Conservation (phyloP, 2,113 vertebrate species). For the Macaca nemestrina region DNA sequence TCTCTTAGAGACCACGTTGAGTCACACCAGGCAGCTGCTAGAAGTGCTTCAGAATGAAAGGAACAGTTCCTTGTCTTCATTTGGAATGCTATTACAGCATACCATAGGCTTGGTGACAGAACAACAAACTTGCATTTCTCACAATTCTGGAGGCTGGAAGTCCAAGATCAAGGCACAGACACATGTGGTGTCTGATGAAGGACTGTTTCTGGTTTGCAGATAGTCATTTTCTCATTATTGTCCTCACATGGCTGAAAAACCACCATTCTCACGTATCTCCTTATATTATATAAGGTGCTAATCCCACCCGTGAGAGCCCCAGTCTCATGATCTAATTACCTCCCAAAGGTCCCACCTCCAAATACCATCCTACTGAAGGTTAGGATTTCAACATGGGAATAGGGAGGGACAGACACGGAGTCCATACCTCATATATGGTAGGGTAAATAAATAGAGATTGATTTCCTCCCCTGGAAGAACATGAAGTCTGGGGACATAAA, state of each 20-base stretch:
- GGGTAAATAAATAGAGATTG: background rate
- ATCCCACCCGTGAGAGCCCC: background rate
- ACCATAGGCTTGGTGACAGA: too few relatives aligned
- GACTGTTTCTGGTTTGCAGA: background rate
- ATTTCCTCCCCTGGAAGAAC: background rate
- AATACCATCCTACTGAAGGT: background rate
- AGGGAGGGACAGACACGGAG: too few relatives aligned
- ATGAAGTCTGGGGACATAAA: background rate
- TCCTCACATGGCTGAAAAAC: background rate
- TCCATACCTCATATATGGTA: background rate
- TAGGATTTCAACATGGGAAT: background rate
- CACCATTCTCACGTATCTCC: background rate
- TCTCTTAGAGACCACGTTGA: background rate
- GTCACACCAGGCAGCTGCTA: background rate
- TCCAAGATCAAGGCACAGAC: background rate
- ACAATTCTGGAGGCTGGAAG: background rate
- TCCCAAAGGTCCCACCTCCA: background rate
- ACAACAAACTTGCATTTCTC: background rate
- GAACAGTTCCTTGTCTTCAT: background rate
- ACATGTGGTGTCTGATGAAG: background rate
- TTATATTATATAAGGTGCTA: background rate
- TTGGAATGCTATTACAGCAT: background rate
- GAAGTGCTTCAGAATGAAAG: background rate
- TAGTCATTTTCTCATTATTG: too few relatives aligned
- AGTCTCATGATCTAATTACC: background rate